Evolutionary conservation across 1,140 invertebrate species (phyloP).

Genomic region (Drepana arcuata): DNA sequence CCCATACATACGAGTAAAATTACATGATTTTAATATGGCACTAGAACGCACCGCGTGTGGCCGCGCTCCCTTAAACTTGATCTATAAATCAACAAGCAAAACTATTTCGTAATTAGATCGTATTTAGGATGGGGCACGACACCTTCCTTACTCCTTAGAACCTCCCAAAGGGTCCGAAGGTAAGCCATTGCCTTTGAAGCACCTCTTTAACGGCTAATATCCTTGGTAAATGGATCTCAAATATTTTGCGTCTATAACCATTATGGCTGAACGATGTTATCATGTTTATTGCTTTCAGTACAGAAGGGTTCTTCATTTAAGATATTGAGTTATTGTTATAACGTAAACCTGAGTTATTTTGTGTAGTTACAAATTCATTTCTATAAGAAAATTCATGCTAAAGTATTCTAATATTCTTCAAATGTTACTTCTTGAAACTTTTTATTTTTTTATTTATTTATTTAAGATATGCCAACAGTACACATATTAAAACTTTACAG

Average conservation of each 20-base stretch:
- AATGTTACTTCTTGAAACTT: too few relatives aligned
- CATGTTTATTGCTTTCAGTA: constrained; percentile 58
- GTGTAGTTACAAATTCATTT: too few relatives aligned
- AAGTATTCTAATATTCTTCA: too few relatives aligned
- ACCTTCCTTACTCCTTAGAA: constrained; percentile 63
- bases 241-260: constrained; percentile 62
- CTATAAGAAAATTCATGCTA: too few relatives aligned
- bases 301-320: too few relatives aligned
- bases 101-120: constrained; percentile 74
- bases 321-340: too few relatives aligned
- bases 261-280: constrained; percentile 53
- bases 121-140: constrained; percentile 69
- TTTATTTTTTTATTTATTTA: too few relatives aligned
- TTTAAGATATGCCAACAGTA: too few relatives aligned
- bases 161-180: constrained; percentile 63
- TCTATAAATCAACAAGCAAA: constrained; percentile 74
- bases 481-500: too few relatives aligned
- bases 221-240: constrained; percentile 67
- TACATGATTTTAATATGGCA: constrained; percentile 58
- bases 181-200: constrained; percentile 61
- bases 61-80: constrained; percentile 59
- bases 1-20: constrained; percentile 4
- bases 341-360: too few relatives aligned
- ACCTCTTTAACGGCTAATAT: constrained; percentile 71
- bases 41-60: constrained; percentile 43